Evolutionary conservation across 2,113 vertebrate genomes (phyloP), one percentile per base, ranked within the genome.

Genomic region (Daubentonia madagascariensis): DNA sequence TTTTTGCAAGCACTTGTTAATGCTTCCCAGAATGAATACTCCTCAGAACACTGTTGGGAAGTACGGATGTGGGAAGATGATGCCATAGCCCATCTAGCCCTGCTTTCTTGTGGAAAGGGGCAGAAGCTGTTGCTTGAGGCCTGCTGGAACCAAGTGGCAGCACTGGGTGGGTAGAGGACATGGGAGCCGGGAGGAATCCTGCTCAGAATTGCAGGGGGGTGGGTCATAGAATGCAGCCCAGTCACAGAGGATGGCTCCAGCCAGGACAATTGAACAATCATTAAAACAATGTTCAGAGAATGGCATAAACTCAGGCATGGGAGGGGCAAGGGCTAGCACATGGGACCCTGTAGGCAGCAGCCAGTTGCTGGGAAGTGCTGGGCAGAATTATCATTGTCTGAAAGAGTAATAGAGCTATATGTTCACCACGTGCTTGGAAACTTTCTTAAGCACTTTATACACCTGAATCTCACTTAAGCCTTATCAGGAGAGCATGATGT

Each of bases 221-320:
- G 18, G 20, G 2, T 7, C 9, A 5, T 6, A n/a, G 8, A 23
- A 17, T 14, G 3, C 4, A 54, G 8, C 12, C 45, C 25, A 63
- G 4, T 32, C 8, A 3, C 12, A 65, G 43, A 87, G 68, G 25
- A 20, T 80, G n/a, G 43, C 23, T 54, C 30, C 30, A 35, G 14
- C 54, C 14, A 6, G 63, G 40, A 57, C 6, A 87, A 30, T 32
- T 8, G 13, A 59, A 25, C 22, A 23, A 43, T 32, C 11, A 59
- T 9, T 6, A 30, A 85, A 54, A 50, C 11, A 40, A 30, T 14
- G 1, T 30, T 76, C 17, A 43, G 40, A 91, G 70, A 83, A 20
- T 8, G 23, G 8, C 50, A 48, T 45, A 48, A 85, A 45, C 25
- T 59, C 14, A 30, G 78, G 8, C 28, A 5, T 17, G 3, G 16